Evolutionary conservation across 2,888 invertebrate species (phyloP).

Genomic region (Cantharis rustica): DNA sequence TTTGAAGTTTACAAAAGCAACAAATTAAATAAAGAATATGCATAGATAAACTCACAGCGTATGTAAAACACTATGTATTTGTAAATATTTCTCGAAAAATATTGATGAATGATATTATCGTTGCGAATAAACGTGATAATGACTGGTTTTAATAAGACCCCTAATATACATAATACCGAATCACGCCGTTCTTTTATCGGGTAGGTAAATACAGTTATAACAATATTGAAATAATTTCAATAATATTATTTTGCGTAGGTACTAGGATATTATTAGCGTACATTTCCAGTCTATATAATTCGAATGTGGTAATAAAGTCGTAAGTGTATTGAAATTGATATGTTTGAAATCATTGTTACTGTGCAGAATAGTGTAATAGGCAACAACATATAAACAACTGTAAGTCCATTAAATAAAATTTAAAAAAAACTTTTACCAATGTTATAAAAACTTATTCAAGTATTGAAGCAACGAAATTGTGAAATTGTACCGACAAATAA

Average conservation of each 20-base stretch:
- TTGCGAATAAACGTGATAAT: background rate
- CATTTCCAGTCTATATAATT: background rate
- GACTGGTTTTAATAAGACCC: too few relatives aligned
- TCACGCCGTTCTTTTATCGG: too few relatives aligned
- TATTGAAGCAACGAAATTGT: background rate
- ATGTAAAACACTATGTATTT: too few relatives aligned
- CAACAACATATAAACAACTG: too few relatives aligned
- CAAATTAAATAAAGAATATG: too few relatives aligned
- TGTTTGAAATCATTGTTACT: background rate
- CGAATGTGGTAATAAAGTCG: background rate
- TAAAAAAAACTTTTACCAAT: background rate
- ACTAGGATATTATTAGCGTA: background rate
- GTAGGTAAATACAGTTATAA: background rate
- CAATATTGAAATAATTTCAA: background rate
- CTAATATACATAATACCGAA: too few relatives aligned
- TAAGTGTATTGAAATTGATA: background rate
- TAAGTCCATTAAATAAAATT: background rate
- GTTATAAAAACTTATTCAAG: background rate
- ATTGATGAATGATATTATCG: too few relatives aligned
- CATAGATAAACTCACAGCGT: too few relatives aligned
- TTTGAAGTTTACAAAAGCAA: background rate
- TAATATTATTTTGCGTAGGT: background rate
- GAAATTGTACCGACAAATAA: too few relatives aligned
- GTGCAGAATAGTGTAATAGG: too few relatives aligned
- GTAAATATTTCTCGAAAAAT: too few relatives aligned